Evolutionary conservation across 2,888 invertebrate genomes (phyloP), one percentile per base, ranked within the genome.

Genomic region (Desoria tigrina): DNA sequence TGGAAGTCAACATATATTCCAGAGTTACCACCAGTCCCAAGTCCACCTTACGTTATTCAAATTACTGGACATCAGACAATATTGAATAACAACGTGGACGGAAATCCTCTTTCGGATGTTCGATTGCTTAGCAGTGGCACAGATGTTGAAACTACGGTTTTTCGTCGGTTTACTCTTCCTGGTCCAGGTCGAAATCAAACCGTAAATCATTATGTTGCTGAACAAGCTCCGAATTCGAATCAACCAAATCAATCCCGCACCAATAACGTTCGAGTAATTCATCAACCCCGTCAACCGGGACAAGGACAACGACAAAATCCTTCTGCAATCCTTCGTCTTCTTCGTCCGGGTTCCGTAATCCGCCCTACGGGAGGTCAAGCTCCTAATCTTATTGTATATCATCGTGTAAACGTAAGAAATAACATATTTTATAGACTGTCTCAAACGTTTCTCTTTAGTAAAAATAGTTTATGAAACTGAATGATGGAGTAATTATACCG

Each of bases 1-100:
- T 75, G 75, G 75, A 65, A 68, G 49, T 71, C 70, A 6, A 74
- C 74, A 37, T 69, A 73, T 49, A 72, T 71, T 68, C 75, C 74
- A 51, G 68, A 69, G 18, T 56, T 72, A 23, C 74, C 74, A 1
- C 26, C 66, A 23, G 71, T 71, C n/a, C 75, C 73, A 3, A 58
- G 66, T n/a, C 73, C 71, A 21, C 73, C 74, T 1, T 75, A 74
- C 56, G 63, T 73, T 0, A 73, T 75, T 42, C 70, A 70, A 27
- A 74, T 75, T 51, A 68, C 68, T 23, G 66, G 64, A 9, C 63
- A 59, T 55, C 61, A 64, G 27, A 45, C 39, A 16, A 16, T 39
- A 18, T 50, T 51, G 37, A 32, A 18, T 32, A 53, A 49, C 49
- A 63, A 62, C 6, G 63, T 56, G 21, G 51, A 57, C 9, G 51